Evolutionary conservation across 2,797 vertebrate genomes (phyloP), one percentile per base, ranked within the genome.

Genomic region (Hypotaenidia philippensis): DNA sequence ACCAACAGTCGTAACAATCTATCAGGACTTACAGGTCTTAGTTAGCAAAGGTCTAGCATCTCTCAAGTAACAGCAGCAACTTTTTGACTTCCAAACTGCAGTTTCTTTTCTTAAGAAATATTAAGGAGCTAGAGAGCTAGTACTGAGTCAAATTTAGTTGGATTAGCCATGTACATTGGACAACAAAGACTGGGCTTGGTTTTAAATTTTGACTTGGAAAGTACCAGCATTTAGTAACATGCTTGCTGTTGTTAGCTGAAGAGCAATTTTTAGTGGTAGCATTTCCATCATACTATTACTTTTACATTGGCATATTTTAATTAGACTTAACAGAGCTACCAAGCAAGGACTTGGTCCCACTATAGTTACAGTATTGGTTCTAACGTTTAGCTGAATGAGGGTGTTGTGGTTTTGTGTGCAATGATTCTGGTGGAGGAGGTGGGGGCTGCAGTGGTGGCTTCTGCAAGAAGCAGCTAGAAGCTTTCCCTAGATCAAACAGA

Each of bases 1-100:
- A 16, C 4, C 38, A 60, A 17, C 19, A 69, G 38, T 8, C 13
- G 1, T 27, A 65, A 18, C 18, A 60, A 20, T 14, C 72, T 18
- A 9, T 2, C 15, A 75, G 31, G 57, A 45, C 7, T 74, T 47
- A 3, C 0, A 2, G 53, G 36, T 29, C n/a, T 59, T 9, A 0
- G 29, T 20, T 16, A 49, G 56, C 60, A 44, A 56, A 2, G 9
- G 10, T 52, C 13, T 6, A 69, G 66, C 55, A 44, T 32, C 14
- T 40, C 34, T 57, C 31, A 80, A 77, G 60, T 19, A 69, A 45
- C 0, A 82, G 36, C 17, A 83, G 22, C 5, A 17, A 10, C 25
- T 1, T 9, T 75, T 57, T 79, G 0, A 89, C 53, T 81, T 68
- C 29, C 38, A 38, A 79, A 61, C 5, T 3, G 25, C 26, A 63